phyloP scores from a whole-genome alignment of 2,113 vertebrate species.

The Micronycteris hirsuta region DNA sequence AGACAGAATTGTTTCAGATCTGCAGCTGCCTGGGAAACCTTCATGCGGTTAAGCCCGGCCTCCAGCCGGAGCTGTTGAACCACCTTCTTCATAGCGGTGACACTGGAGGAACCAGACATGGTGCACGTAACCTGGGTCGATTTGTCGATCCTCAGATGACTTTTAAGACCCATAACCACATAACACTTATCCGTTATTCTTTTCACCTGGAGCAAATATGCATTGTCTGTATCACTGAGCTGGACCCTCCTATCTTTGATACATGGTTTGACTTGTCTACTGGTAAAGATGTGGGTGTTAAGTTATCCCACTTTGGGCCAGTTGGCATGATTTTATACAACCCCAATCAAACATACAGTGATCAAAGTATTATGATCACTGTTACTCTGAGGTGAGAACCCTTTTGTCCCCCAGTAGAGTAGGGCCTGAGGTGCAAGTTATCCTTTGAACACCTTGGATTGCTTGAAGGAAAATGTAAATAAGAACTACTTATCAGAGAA shows the following conservation, averaged over 20 bases:
- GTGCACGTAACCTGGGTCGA: too few species aligned
- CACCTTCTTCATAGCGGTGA: too few species aligned
- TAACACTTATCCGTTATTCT: not conserved
- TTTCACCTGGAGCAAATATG: not conserved
- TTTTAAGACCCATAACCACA: not conserved
- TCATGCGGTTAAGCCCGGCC: too few species aligned
- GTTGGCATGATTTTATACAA: not conserved
- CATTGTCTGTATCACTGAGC: not conserved
- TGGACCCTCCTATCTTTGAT: not conserved
- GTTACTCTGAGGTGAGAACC: not conserved
- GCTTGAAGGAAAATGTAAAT: conserved; percentile 34
- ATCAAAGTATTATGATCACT: not conserved
- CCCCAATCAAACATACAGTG: not conserved
- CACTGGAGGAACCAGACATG: too few species aligned
- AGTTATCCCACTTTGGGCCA: not conserved
- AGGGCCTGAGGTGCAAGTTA: not conserved
- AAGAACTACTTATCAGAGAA: conserved; percentile 23
- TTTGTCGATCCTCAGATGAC: not conserved
- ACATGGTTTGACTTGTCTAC: not conserved
- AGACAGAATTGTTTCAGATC: too few species aligned
- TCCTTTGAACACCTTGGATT: not conserved
- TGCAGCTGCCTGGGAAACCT: too few species aligned
- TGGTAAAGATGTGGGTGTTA: not conserved
- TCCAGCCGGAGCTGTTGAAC: too few species aligned
- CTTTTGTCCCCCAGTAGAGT: not conserved